These are phyloP conservation scores for Lytechinus variegatus DNA, from an alignment of 35 echinoderm and acorn worm genomes.

Conservation along the genomic window DNA sequence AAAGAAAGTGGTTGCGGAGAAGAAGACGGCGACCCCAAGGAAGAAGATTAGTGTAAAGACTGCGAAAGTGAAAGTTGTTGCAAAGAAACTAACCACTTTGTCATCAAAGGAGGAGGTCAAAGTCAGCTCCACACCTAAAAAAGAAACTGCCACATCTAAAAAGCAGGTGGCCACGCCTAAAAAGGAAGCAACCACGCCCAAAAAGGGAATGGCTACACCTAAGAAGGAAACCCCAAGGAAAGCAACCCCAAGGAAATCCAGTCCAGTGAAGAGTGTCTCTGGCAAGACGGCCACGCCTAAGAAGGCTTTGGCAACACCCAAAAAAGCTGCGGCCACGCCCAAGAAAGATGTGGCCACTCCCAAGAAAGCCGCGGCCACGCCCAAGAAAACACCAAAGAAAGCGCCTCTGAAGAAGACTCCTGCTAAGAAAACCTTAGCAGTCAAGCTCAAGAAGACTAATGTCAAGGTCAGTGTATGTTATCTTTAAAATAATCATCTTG, in stretches of 20 bases:
- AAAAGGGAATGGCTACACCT: conserved; percentile 25
- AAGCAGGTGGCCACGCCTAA: not conserved
- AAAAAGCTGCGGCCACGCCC: conserved; percentile 23
- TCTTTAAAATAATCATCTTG: too few species aligned
- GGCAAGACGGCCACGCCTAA: not conserved
- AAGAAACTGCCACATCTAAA: not conserved
- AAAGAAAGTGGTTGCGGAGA: not conserved
- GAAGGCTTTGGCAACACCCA: conserved; percentile 4
- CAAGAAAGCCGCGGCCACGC: conserved; percentile 30
- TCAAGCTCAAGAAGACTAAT: not conserved
- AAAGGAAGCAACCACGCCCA: conserved; percentile 10
- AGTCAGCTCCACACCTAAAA: conserved; percentile 45
- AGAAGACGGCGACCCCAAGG: not conserved
- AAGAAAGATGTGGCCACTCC: conserved; percentile 48
- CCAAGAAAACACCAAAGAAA: conserved; percentile 58
- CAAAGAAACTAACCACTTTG: not conserved
- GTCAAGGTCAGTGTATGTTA: not conserved
- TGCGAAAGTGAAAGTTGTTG: conserved; percentile 29
- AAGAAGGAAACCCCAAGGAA: conserved; percentile 37
- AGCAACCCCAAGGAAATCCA: not conserved
- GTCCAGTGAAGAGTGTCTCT: conserved; percentile 35
- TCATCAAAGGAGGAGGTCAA: not conserved
- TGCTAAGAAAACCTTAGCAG: not conserved
- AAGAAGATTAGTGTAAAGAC: conserved; percentile 49
- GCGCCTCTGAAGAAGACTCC: conserved; percentile 35